Percentiles rank a stretch among this genome's conserved stretches.
These are phyloP conservation scores for Microcebus jonahi DNA, from an alignment of 2,113 vertebrate species.

Conservation along the genomic window DNA sequence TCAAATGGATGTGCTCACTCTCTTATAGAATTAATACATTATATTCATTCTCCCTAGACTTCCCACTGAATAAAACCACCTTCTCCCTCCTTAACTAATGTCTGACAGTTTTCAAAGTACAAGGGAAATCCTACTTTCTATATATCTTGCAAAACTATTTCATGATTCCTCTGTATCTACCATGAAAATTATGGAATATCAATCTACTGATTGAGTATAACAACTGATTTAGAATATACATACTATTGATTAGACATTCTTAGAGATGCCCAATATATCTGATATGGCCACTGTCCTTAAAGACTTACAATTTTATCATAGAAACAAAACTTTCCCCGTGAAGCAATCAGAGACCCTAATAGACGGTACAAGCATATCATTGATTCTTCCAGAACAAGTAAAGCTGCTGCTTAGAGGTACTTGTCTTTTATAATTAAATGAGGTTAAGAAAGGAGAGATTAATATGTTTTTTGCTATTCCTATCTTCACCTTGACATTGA, in stretches of 20 bases:
- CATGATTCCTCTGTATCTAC: not conserved
- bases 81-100: not conserved
- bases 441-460: not conserved
- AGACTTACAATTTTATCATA: not conserved
- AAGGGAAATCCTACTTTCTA: not conserved
- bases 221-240: not conserved
- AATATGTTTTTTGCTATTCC: not conserved
- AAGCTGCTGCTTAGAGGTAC: not conserved
- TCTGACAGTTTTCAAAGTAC: not conserved
- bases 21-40: not conserved
- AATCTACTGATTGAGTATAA: not conserved
- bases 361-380: not conserved
- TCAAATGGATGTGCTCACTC: not conserved
- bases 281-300: not conserved
- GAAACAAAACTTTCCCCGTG: not conserved
- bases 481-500: not conserved
- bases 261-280: not conserved
- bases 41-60: not conserved
- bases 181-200: not conserved
- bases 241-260: not conserved
- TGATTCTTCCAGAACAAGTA: not conserved
- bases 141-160: not conserved
- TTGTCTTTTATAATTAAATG: not conserved
- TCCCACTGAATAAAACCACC: not conserved
- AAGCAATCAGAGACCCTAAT: not conserved